Conservation (phyloP, 2,797 vertebrate species). For the Valencia hispanica region DNA sequence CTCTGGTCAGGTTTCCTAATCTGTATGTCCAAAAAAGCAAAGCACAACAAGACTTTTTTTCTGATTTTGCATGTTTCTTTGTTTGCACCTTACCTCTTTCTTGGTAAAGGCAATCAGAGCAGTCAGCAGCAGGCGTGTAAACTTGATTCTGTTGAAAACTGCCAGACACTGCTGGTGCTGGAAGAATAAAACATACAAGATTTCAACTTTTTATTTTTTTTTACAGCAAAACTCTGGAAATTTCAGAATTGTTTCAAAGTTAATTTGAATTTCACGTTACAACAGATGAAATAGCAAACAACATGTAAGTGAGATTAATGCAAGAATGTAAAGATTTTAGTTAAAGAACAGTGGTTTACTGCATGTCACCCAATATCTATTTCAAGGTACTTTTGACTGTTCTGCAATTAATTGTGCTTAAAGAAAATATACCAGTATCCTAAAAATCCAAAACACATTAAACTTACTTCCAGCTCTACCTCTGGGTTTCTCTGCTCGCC, state of each 20-base stretch:
- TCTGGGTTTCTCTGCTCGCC: slow-evolving; percentile 96
- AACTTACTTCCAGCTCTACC: slow-evolving; percentile 94
- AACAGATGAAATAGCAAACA: slow-evolving; percentile 15
- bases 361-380: neutral
- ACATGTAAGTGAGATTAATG: neutral
- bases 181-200: slow-evolving; percentile 31
- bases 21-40: no score
- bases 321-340: neutral
- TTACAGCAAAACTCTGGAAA: slow-evolving; percentile 37
- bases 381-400: neutral
- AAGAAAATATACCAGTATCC: neutral
- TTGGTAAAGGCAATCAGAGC: slow-evolving; percentile 97
- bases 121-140: slow-evolving; percentile 92
- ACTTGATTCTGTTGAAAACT: slow-evolving; percentile 97
- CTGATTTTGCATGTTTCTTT: neutral
- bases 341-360: neutral
- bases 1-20: neutral
- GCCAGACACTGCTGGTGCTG: slow-evolving; percentile 98
- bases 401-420: neutral
- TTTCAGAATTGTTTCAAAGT: slow-evolving; percentile 35
- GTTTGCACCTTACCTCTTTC: slow-evolving; percentile 89
- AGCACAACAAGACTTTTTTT: no score
- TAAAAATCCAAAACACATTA: neutral
- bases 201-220: slow-evolving; percentile 15
- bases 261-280: slow-evolving; percentile 36